These are phyloP conservation scores for Zaprionus lineosus DNA, from an alignment of 2,888 invertebrate species.

Conservation along the genomic window DNA sequence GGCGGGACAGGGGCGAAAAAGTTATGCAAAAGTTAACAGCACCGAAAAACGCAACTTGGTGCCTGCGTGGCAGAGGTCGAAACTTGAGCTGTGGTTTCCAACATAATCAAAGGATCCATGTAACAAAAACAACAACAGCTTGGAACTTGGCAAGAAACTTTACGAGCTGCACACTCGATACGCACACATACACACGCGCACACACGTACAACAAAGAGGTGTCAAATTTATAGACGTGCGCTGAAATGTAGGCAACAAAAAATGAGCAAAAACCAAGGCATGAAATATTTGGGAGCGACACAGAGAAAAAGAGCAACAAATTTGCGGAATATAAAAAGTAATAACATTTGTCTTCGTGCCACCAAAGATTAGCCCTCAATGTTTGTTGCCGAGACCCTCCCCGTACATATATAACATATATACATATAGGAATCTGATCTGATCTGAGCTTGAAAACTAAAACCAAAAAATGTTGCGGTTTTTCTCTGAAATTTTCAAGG, in stretches of 20 bases:
- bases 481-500: too few species aligned
- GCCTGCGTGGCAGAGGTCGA: slow-evolving; percentile 5
- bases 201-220: slow-evolving; percentile 39
- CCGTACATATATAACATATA: too few species aligned
- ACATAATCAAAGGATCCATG: slow-evolving; percentile 56
- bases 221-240: slow-evolving; percentile 64
- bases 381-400: too few species aligned
- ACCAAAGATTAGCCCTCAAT: too few species aligned
- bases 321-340: too few species aligned
- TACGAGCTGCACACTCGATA: slow-evolving; percentile 53
- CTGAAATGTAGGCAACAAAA: slow-evolving; percentile 68
- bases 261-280: slow-evolving; percentile 21
- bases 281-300: slow-evolving; percentile 7
- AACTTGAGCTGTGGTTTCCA: slow-evolving; percentile 55
- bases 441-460: too few species aligned
- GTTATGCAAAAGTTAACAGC: slow-evolving; percentile 54
- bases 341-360: too few species aligned
- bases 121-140: slow-evolving; percentile 15
- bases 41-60: slow-evolving; percentile 10
- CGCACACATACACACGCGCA: slow-evolving; percentile 30
- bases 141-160: slow-evolving; percentile 46
- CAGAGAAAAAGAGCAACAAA: slow-evolving; percentile 11
- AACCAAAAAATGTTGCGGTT: too few species aligned
- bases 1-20: slow-evolving; percentile 24
- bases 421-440: too few species aligned